Conservation (phyloP, 2,888 invertebrate genomes). For the Ellobium chinense region DNA sequence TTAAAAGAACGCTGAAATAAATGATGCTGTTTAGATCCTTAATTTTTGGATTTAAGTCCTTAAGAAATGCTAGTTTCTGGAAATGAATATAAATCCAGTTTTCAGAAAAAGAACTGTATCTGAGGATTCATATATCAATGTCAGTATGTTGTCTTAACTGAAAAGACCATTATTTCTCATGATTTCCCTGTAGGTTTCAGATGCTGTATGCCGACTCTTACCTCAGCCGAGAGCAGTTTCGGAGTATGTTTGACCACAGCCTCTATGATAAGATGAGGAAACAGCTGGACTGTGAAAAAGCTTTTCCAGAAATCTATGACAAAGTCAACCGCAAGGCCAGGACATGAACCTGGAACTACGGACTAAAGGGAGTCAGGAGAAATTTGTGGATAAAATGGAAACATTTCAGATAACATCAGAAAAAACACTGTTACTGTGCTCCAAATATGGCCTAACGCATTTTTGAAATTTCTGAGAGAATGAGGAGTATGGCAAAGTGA, state of each 20-base stretch:
- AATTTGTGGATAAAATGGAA: too few species aligned
- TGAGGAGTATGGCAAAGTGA: too few species aligned
- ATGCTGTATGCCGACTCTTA: slow-evolving; percentile 92
- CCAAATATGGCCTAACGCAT: background rate
- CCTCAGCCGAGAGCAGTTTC: slow-evolving; percentile 87
- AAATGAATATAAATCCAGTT: too few species aligned
- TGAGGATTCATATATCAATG: too few species aligned
- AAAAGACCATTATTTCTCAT: background rate
- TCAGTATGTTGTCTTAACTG: too few species aligned
- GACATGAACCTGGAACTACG: background rate
- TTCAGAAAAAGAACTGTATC: too few species aligned
- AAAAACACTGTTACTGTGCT: background rate
- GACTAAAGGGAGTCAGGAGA: background rate
- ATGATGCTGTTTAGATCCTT: too few species aligned
- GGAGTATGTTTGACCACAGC: slow-evolving; percentile 88
- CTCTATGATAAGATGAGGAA: slow-evolving; percentile 86
- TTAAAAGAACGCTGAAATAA: too few species aligned
- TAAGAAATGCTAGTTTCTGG: too few species aligned
- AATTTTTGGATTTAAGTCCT: too few species aligned
- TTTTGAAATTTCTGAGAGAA: too few species aligned
- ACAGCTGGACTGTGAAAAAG: slow-evolving; percentile 83
- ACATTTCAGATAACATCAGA: background rate
- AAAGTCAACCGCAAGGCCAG: slow-evolving; percentile 81
- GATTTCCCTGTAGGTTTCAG: slow-evolving; percentile 83
- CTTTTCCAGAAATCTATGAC: slow-evolving; percentile 90